A percentile compares a stretch with the other conserved stretches of the same genome.
Evolutionary conservation across 2,888 invertebrate species (phyloP).

Genomic region (Venusia cambrica): DNA sequence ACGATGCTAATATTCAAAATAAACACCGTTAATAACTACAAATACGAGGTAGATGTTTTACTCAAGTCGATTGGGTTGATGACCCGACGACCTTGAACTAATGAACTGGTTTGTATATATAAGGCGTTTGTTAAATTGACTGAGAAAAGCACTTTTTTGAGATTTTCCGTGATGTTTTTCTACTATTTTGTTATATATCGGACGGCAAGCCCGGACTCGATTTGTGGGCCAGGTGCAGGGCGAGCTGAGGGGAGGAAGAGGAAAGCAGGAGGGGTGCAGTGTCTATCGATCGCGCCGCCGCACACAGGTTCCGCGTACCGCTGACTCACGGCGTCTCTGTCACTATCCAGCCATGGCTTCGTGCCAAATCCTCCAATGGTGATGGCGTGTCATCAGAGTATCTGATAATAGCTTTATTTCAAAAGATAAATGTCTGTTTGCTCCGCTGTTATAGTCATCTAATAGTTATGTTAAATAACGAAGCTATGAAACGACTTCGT

Average conservation of each 20-base stretch:
- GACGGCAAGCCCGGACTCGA: constrained; percentile 44
- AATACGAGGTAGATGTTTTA: constrained; percentile 46
- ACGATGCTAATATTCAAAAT: constrained; percentile 51
- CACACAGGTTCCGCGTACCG: constrained; percentile 58
- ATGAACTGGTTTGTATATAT: constrained; percentile 32
- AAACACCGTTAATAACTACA: constrained; percentile 41
- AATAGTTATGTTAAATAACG: constrained; percentile 7
- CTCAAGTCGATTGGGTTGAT: constrained; percentile 40
- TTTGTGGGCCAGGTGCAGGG: constrained; percentile 53
- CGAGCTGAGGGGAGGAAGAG: constrained; percentile 37
- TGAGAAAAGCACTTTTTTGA: constrained; percentile 43
- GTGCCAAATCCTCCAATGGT: constrained; percentile 62
- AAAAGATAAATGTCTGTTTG: constrained; percentile 24
- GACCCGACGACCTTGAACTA: constrained; percentile 64
- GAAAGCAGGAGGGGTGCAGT: constrained; percentile 52
- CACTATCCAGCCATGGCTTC: constrained; percentile 59
- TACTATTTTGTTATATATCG: constrained; percentile 36
- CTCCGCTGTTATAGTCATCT: constrained; percentile 14
- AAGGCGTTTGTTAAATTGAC: constrained; percentile 25
- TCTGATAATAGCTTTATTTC: constrained; percentile 54
- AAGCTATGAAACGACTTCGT: constrained; percentile 9
- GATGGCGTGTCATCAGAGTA: constrained; percentile 52
- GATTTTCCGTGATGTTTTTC: constrained; percentile 35
- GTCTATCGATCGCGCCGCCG: constrained; percentile 75
- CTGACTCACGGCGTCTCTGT: constrained; percentile 66